Evolutionary conservation across 2,113 vertebrate genomes (phyloP).

Genomic region (Mustelus asterias): DNA sequence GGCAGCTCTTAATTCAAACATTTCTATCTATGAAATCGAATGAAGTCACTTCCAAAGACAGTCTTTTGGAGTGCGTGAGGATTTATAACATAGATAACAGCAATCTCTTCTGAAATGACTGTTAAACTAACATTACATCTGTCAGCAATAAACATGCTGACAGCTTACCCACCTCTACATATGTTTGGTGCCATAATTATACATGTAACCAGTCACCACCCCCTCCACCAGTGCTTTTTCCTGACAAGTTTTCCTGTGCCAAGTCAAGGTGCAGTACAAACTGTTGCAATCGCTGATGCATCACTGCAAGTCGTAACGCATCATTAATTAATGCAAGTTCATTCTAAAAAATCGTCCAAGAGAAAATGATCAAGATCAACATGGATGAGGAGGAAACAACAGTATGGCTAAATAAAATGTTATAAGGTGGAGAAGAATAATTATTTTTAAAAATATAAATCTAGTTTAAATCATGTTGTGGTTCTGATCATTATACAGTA

Average conservation of each 20-base stretch:
- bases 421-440: neutral
- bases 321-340: neutral
- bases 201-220: neutral
- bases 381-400: neutral
- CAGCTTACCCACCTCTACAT: neutral
- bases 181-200: slow-evolving; percentile 11
- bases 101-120: neutral
- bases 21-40: neutral
- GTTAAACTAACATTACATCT: neutral
- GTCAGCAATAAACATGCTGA: neutral
- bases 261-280: neutral
- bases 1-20: neutral
- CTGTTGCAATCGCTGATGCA: neutral
- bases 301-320: neutral
- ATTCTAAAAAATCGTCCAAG: neutral
- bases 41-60: neutral
- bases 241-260: neutral
- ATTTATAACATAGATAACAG: neutral
- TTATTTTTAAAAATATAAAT: neutral
- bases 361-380: neutral
- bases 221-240: neutral
- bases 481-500: neutral
- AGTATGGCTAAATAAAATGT: neutral
- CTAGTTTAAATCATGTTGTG: too few relatives aligned
- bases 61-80: neutral